Evolutionary conservation across 92 coral and sea anemone genomes (phyloP).

Genomic region (Zoanthus solanderi): DNA sequence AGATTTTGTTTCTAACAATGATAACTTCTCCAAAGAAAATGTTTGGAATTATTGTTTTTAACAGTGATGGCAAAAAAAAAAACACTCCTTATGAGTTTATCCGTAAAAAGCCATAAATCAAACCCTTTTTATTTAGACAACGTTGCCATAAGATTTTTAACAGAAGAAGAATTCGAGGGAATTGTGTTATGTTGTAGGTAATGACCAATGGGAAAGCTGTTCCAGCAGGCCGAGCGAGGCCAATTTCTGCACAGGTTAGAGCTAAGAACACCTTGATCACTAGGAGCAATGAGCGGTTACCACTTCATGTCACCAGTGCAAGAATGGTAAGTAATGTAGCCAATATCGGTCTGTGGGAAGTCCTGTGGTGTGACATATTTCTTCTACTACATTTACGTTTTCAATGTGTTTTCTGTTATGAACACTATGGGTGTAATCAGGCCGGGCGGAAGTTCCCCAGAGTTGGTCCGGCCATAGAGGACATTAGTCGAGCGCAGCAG

Average conservation of each 20-base stretch:
- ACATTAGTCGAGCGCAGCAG: no score
- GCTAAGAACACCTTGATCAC: slow-evolving; percentile 93
- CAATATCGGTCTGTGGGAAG: not conserved
- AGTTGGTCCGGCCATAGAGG: no score
- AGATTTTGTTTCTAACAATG: no score
- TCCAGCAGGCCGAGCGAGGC: slow-evolving; percentile 85
- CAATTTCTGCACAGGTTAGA: slow-evolving; percentile 95
- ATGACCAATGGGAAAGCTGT: slow-evolving; percentile 70
- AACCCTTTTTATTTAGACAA: no score
- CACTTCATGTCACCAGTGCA: slow-evolving; percentile 92
- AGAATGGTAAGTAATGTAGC: slow-evolving; percentile 78
- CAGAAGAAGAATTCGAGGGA: not conserved
- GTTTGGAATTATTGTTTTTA: no score
- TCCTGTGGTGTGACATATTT: no score
- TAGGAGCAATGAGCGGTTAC: slow-evolving; percentile 78
- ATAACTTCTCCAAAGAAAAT: no score
- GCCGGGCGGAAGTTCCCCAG: no score
- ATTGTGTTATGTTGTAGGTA: slow-evolving; percentile 40
- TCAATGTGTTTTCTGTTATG: not conserved
- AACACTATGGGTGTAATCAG: no score
- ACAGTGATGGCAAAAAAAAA: no score
- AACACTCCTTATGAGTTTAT: no score
- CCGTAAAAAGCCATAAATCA: no score
- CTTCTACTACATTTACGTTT: not conserved
- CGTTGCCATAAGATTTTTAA: not conserved